Percentiles rank a stretch among this genome's conserved stretches.
These are phyloP conservation scores for Danaus plexippus DNA, from an alignment of 1,140 invertebrate species.

Conservation along the genomic window DNA sequence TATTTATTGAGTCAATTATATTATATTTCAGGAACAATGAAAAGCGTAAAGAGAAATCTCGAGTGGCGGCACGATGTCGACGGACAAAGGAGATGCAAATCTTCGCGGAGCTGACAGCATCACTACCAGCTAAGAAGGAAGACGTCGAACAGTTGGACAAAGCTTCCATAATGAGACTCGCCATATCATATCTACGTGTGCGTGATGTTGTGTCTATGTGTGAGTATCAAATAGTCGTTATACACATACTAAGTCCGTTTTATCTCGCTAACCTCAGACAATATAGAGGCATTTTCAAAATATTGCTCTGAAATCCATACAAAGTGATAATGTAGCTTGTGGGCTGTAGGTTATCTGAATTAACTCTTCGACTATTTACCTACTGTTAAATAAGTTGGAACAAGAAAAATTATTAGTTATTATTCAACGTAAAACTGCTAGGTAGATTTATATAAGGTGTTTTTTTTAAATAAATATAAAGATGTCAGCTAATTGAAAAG, in stretches of 20 bases:
- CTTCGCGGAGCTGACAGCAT: slow-evolving; percentile 88
- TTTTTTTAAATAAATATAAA: no score
- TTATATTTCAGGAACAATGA: slow-evolving; percentile 86
- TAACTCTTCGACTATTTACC: no score
- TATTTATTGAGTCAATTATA: not conserved
- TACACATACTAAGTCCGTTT: not conserved
- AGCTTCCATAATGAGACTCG: slow-evolving; percentile 94
- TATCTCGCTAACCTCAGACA: no score
- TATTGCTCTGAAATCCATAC: no score
- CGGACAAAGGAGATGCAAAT: slow-evolving; percentile 95
- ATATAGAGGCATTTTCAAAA: no score
- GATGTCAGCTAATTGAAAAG: no score
- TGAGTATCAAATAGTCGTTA: slow-evolving; percentile 69
- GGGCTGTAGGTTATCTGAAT: no score
- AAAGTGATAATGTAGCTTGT: no score
- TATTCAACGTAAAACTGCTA: no score
- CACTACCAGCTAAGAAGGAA: slow-evolving; percentile 83
- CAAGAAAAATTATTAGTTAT: no score
- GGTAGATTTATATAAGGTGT: no score
- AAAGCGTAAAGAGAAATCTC: slow-evolving; percentile 96
- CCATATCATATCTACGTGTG: slow-evolving; percentile 90
- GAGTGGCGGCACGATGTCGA: slow-evolving; percentile 93
- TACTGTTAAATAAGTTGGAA: no score
- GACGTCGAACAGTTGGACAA: slow-evolving; percentile 92
- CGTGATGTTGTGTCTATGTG: slow-evolving; percentile 85